Conservation (phyloP, 2,113 vertebrate genomes). For the Oreotrochilus melanogaster region DNA sequence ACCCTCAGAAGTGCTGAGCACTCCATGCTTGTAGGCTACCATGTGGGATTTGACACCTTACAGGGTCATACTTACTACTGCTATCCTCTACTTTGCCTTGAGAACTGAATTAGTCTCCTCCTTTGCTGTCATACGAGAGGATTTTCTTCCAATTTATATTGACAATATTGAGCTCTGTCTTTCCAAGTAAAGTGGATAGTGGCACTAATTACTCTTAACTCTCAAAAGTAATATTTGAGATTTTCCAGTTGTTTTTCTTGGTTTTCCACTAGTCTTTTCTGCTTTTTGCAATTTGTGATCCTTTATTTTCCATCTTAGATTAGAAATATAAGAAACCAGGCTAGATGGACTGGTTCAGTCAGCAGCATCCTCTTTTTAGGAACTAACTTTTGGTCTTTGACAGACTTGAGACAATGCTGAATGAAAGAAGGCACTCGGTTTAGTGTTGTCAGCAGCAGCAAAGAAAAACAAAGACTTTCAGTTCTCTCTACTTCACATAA, state of each 20-base stretch:
- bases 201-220: background rate
- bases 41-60: background rate
- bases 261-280: background rate
- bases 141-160: background rate
- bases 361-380: background rate
- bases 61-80: background rate
- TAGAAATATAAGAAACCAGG: background rate
- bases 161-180: background rate
- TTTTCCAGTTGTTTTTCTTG: background rate
- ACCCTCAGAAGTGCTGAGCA: constrained; percentile 20
- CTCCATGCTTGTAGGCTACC: background rate
- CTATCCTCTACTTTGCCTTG: background rate
- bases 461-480: background rate
- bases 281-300: background rate
- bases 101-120: background rate
- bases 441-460: background rate
- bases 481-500: background rate
- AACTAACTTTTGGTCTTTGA: constrained; percentile 17
- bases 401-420: background rate
- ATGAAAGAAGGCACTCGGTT: background rate
- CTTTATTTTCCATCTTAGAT: background rate
- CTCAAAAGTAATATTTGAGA: background rate
- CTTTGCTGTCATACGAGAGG: background rate
- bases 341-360: background rate
- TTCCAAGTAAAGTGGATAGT: background rate